phyloP scores from a whole-genome alignment of 2,113 vertebrate genomes.

The Myanophis thanlyinensis region DNA sequence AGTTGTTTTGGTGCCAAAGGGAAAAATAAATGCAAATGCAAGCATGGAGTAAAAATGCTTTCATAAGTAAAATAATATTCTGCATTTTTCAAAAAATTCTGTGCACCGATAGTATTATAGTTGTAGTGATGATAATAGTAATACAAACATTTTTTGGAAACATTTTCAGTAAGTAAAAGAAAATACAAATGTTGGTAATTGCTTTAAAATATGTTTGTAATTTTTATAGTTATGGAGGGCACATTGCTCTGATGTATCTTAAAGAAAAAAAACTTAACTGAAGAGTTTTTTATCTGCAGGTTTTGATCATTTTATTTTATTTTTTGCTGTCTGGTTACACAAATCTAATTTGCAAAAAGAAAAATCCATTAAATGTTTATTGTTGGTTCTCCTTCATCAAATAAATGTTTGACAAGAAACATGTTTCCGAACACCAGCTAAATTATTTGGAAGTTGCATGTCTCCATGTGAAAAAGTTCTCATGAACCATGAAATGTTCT shows the following conservation, averaged over 20 bases:
- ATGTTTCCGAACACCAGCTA: conserved; percentile 56
- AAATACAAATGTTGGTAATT: neutral
- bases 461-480: conserved; percentile 55
- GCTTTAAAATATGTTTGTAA: neutral
- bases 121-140: neutral
- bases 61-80: neutral
- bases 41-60: neutral
- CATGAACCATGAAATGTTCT: conserved; percentile 66
- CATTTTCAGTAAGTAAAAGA: neutral
- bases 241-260: neutral
- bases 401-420: conserved; percentile 44
- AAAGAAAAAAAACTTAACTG: neutral
- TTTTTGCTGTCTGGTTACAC: neutral
- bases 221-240: neutral
- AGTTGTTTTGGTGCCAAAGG: neutral
- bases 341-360: conserved; percentile 7
- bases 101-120: neutral
- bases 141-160: neutral
- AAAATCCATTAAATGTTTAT: conserved; percentile 42
- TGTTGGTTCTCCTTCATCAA: conserved; percentile 35
- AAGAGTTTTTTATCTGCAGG: neutral
- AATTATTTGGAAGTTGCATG: conserved; percentile 68
- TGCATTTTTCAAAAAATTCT: neutral
- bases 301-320: neutral
- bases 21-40: neutral